Evolutionary conservation across 2,888 invertebrate genomes (phyloP).

Genomic region (Oasisia sp.): DNA sequence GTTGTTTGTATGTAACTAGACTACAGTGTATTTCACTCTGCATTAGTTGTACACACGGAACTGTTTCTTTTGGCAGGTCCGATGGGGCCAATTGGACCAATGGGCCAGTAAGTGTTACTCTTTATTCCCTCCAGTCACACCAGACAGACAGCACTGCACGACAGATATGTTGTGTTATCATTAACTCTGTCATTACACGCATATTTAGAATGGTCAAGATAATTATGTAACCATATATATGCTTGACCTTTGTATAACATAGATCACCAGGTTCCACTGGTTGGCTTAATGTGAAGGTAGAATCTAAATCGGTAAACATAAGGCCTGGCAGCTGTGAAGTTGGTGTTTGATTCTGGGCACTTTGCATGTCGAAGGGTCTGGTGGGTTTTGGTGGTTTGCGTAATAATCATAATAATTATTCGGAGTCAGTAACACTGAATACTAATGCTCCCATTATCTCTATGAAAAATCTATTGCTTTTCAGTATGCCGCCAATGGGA

Average conservation of each 20-base stretch:
- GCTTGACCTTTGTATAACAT: too few relatives aligned
- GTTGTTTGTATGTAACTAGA: slow-evolving; percentile 17
- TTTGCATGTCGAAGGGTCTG: too few relatives aligned
- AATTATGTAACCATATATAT: too few relatives aligned
- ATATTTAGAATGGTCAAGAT: too few relatives aligned
- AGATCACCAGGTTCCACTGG: too few relatives aligned
- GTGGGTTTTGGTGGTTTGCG: not conserved
- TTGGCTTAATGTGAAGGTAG: too few relatives aligned
- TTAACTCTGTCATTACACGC: not conserved
- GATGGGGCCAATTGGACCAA: slow-evolving; percentile 34
- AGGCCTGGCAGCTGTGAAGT: too few relatives aligned
- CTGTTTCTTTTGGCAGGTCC: slow-evolving; percentile 35
- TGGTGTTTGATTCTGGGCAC: too few relatives aligned
- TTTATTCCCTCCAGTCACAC: not conserved
- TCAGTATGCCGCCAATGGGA: slow-evolving; percentile 24
- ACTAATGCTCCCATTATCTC: not conserved
- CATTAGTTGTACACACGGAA: not conserved
- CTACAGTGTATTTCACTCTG: not conserved
- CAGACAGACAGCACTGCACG: not conserved
- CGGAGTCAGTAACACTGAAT: not conserved
- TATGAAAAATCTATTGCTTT: not conserved
- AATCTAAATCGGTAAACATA: too few relatives aligned
- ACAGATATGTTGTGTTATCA: not conserved
- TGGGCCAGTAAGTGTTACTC: slow-evolving; percentile 39
- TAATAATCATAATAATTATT: slow-evolving; percentile 17